These are phyloP conservation scores for Oceanites oceanicus DNA, from an alignment of 2,113 vertebrate genomes.

Conservation along the genomic window DNA sequence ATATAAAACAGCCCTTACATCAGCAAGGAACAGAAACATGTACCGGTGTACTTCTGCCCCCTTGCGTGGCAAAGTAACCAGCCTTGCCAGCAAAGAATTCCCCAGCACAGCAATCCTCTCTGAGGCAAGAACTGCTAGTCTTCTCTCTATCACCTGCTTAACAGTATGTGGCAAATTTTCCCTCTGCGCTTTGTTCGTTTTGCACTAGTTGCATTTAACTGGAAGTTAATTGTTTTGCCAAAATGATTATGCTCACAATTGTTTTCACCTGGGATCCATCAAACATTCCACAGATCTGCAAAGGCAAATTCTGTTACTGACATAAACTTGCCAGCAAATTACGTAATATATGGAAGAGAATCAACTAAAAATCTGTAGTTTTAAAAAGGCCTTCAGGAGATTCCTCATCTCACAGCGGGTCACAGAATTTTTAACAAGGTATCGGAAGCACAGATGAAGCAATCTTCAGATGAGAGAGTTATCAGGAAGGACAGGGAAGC, in stretches of 20 bases:
- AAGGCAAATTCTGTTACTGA: background rate
- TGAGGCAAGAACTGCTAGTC: background rate
- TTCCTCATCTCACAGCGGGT: background rate
- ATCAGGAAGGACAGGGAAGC: background rate
- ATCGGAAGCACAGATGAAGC: background rate
- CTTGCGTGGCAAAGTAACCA: background rate
- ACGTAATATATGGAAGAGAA: background rate
- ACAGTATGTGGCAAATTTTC: rapidly evolving
- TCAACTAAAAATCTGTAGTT: background rate
- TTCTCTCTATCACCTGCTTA: background rate
- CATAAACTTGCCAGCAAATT: background rate
- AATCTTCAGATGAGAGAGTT: background rate
- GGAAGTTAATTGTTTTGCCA: background rate
- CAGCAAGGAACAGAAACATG: background rate
- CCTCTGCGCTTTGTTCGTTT: background rate
- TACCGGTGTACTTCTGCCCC: background rate
- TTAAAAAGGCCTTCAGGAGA: background rate
- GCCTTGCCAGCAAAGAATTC: background rate
- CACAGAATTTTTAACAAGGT: background rate
- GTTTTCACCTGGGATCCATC: background rate
- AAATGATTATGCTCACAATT: background rate
- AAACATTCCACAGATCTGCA: background rate
- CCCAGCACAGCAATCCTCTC: background rate
- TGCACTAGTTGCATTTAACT: background rate
- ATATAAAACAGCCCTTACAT: background rate